A percentile compares a stretch with the other conserved stretches of the same genome.
These are phyloP conservation scores for Sebastolobus altivelis DNA, from an alignment of 2,797 vertebrate species.

Conservation along the genomic window DNA sequence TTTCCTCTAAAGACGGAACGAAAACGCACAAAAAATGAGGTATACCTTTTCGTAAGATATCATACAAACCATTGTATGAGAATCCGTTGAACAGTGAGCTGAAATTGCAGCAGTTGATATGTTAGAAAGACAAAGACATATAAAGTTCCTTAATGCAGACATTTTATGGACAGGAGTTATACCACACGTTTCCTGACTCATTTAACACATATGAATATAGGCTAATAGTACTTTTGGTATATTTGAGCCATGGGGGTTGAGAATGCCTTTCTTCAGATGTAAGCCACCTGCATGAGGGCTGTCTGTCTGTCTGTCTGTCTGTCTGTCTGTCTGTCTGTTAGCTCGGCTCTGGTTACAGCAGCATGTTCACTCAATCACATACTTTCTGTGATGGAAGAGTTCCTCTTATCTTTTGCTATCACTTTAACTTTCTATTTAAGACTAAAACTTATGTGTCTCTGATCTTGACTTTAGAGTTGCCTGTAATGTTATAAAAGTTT, in stretches of 20 bases:
- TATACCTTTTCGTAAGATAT: too few relatives aligned
- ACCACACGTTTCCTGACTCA: not conserved
- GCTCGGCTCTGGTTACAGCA: constrained; percentile 27
- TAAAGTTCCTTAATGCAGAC: not conserved
- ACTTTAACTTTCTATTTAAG: not conserved
- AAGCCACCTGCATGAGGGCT: constrained; percentile 52
- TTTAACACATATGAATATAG: not conserved
- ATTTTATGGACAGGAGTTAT: not conserved
- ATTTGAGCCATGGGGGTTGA: not conserved
- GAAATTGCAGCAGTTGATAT: not conserved
- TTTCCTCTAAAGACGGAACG: too few relatives aligned
- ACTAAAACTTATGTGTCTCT: not conserved
- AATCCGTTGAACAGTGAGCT: not conserved
- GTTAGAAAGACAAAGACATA: not conserved
- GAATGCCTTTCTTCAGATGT: constrained; percentile 22
- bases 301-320: constrained; percentile 11
- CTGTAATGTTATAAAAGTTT: too few relatives aligned
- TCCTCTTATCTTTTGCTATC: not conserved
- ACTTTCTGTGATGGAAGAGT: not conserved
- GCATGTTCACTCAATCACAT: not conserved
- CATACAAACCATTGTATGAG: too few relatives aligned
- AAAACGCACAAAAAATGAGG: too few relatives aligned
- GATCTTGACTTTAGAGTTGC: not conserved
- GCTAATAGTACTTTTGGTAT: not conserved
- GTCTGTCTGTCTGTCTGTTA: not conserved